Evolutionary conservation across 1,140 invertebrate species (phyloP).

Genomic region (Tetraneura akinire): DNA sequence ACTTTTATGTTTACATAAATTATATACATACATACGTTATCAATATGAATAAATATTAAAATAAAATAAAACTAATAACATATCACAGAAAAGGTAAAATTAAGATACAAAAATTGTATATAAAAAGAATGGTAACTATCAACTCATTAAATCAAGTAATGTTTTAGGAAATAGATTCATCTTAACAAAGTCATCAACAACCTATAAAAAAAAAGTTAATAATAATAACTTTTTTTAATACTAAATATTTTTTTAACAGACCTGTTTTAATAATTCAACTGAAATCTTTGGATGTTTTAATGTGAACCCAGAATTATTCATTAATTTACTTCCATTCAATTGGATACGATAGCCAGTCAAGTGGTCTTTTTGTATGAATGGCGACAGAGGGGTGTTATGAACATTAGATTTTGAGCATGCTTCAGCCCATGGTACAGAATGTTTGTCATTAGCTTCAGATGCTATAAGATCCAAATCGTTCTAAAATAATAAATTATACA

Average conservation of each 20-base stretch:
- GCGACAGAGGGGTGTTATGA: slow-evolving; percentile 81
- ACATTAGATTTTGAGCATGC: slow-evolving; percentile 75
- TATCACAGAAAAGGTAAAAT: slow-evolving; percentile 39
- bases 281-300: slow-evolving; percentile 66
- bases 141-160: slow-evolving; percentile 5
- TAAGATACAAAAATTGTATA: background rate
- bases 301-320: slow-evolving; percentile 61
- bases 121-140: slow-evolving; percentile 37
- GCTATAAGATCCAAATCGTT: slow-evolving; percentile 74
- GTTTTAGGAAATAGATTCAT: slow-evolving; percentile 71
- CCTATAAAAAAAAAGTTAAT: slow-evolving; percentile 59
- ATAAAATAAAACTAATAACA: slow-evolving; percentile 19
- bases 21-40: background rate
- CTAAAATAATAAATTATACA: slow-evolving; percentile 59
- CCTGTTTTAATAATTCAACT: slow-evolving; percentile 66
- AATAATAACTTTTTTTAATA: slow-evolving; percentile 17
- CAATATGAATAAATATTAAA: slow-evolving; percentile 24
- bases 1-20: background rate
- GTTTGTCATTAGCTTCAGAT: slow-evolving; percentile 89
- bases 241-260: slow-evolving; percentile 55
- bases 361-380: slow-evolving; percentile 80
- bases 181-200: slow-evolving; percentile 69
- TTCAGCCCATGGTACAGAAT: slow-evolving; percentile 85
- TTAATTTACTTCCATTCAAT: slow-evolving; percentile 71
- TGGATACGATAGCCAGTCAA: slow-evolving; percentile 78